Evolutionary conservation across 2,888 invertebrate species (phyloP).

Genomic region (Drepana falcataria): DNA sequence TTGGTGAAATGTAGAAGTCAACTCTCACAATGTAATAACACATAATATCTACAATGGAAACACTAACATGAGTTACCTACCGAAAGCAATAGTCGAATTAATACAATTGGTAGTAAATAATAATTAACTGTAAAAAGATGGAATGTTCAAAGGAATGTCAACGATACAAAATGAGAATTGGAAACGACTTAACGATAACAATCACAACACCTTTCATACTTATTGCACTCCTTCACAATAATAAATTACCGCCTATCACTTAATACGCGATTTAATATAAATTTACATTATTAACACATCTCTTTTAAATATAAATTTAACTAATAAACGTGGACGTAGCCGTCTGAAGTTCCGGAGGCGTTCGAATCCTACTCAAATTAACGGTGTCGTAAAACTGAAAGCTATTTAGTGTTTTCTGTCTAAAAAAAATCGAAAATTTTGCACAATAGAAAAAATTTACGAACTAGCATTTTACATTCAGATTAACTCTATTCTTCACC

Average conservation of each 20-base stretch:
- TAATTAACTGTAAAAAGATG: constrained; percentile 32
- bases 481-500: too few species aligned
- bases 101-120: constrained; percentile 17
- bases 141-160: constrained; percentile 66
- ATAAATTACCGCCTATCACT: constrained; percentile 70
- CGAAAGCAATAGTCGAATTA: constrained; percentile 16
- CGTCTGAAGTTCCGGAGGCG: constrained; percentile 34
- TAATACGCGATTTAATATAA: constrained; percentile 67
- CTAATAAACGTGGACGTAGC: constrained; percentile 65
- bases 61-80: constrained; percentile 9
- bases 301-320: constrained; percentile 73
- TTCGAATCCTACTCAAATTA: constrained; percentile 38
- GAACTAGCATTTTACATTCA: background rate
- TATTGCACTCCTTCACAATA: constrained; percentile 77
- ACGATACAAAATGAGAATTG: constrained; percentile 50
- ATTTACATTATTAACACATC: constrained; percentile 77
- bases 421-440: constrained; percentile 21
- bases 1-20: constrained; percentile 74
- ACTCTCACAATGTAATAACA: constrained; percentile 58
- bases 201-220: constrained; percentile 75
- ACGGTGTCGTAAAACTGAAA: constrained; percentile 43
- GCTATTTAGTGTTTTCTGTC: constrained; percentile 36
- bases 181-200: constrained; percentile 63
- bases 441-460: constrained; percentile 14
- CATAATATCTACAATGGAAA: constrained; percentile 53